These are phyloP conservation scores for Sesia apiformis DNA, from an alignment of 2,888 invertebrate genomes.

Conservation along the genomic window DNA sequence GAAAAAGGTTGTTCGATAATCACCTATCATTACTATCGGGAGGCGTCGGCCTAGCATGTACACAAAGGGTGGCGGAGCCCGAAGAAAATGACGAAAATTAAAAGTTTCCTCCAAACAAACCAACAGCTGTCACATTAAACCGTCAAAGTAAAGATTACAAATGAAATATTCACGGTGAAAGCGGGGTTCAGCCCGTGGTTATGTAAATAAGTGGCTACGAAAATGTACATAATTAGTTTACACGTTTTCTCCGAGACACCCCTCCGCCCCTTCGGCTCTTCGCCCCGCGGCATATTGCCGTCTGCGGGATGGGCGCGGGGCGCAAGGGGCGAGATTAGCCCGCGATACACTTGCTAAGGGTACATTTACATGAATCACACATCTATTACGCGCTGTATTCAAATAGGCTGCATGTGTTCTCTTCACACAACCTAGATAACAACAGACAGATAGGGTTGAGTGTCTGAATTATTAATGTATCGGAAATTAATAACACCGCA, in stretches of 20 bases:
- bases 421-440: slow-evolving; percentile 58
- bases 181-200: slow-evolving; percentile 67
- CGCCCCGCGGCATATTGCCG: slow-evolving; percentile 48
- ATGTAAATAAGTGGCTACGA: slow-evolving; percentile 74
- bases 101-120: slow-evolving; percentile 70
- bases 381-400: slow-evolving; percentile 58
- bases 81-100: slow-evolving; percentile 66
- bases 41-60: slow-evolving; percentile 51
- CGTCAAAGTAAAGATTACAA: slow-evolving; percentile 72
- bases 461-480: not conserved
- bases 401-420: slow-evolving; percentile 57
- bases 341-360: slow-evolving; percentile 66
- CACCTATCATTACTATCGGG: slow-evolving; percentile 60
- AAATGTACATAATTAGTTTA: slow-evolving; percentile 75
- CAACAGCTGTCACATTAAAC: slow-evolving; percentile 73
- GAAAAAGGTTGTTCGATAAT: slow-evolving; percentile 56
- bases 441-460: slow-evolving; percentile 44
- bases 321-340: slow-evolving; percentile 44
- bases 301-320: slow-evolving; percentile 1
- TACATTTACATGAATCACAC: slow-evolving; percentile 70
- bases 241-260: slow-evolving; percentile 63
- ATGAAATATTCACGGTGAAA: slow-evolving; percentile 75
- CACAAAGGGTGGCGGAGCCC: slow-evolving; percentile 52
- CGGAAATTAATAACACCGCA: not conserved
- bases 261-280: slow-evolving; percentile 25